phyloP scores from a whole-genome alignment of 2,113 vertebrate genomes.

The Natator depressus region DNA sequence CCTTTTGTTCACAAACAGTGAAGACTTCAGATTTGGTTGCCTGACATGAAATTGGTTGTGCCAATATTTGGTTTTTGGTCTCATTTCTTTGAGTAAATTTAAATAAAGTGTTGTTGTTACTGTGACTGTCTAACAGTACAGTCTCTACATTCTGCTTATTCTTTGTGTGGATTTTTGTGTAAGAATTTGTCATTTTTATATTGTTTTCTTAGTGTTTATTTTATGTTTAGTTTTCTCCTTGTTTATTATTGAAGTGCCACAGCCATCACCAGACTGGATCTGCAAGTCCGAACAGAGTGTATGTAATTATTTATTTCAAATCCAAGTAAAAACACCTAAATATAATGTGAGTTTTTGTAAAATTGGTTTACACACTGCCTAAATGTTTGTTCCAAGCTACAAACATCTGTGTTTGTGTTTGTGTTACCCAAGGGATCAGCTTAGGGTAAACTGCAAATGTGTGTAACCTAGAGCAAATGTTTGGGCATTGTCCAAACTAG shows the following conservation, averaged over 20 bases:
- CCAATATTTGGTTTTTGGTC: background rate
- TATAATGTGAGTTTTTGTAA: background rate
- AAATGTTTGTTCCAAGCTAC: constrained; percentile 9
- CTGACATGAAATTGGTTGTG: background rate
- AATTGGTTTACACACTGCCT: background rate
- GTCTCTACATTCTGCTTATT: background rate
- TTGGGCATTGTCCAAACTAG: constrained; percentile 5
- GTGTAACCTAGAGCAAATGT: background rate
- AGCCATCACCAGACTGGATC: background rate
- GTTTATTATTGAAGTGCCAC: background rate
- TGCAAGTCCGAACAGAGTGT: background rate
- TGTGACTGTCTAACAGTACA: background rate
- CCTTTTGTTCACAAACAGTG: background rate
- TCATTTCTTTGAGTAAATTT: background rate
- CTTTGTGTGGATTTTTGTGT: background rate
- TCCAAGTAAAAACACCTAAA: background rate
- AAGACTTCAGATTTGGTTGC: background rate
- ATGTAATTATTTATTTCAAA: background rate
- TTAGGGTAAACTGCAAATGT: background rate
- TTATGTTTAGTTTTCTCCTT: background rate
- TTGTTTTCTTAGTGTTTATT: background rate
- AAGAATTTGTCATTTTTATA: background rate
- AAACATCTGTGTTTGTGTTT: background rate
- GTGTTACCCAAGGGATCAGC: background rate
- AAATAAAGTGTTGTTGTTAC: background rate